phyloP scores from a whole-genome alignment of 1,140 invertebrate genomes.

The Nephila pilipes region DNA sequence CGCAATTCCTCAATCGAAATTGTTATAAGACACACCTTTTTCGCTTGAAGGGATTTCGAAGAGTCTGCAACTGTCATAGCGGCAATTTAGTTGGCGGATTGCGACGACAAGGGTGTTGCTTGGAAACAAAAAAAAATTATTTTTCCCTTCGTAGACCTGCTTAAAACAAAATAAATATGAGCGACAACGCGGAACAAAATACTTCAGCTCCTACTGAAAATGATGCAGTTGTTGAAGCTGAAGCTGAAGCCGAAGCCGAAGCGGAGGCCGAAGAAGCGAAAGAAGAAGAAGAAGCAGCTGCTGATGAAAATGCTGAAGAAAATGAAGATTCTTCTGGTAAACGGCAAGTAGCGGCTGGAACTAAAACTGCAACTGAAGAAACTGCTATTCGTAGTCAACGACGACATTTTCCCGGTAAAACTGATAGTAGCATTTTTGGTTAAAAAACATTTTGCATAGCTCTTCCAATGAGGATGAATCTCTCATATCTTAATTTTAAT shows the following conservation, averaged over 20 bases:
- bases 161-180: background rate
- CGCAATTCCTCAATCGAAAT: background rate
- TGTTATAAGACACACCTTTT: background rate
- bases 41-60: background rate
- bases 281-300: background rate
- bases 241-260: background rate
- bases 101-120: background rate
- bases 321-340: background rate
- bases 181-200: background rate
- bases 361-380: background rate
- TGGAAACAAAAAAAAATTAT: background rate
- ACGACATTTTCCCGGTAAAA: conserved; percentile 21
- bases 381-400: background rate
- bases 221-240: background rate
- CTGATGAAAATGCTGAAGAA: background rate
- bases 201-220: background rate
- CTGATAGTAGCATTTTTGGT: background rate
- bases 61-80: background rate
- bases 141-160: background rate
- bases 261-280: background rate
- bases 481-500: background rate
- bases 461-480: background rate
- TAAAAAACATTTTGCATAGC: background rate
- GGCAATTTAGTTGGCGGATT: background rate
- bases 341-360: background rate